Base-by-base conservation (phyloP, 2,113 vertebrate genomes). In the Ramphastos sulfuratus region DNA sequence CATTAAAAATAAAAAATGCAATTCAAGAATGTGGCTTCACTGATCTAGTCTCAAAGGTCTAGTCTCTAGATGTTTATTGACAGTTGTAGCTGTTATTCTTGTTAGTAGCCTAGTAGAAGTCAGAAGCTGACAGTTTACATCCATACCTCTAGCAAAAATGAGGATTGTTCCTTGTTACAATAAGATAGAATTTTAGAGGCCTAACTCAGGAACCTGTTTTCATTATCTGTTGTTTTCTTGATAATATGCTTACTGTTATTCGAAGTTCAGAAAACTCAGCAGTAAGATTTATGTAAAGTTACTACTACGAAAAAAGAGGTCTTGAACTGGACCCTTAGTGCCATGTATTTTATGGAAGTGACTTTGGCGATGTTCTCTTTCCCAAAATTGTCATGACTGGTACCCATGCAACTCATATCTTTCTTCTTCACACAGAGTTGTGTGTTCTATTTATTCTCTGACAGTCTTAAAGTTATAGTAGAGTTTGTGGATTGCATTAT, bases 401-500 rank as follows among this genome's bases (percentile, higher is more conserved):
- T 44, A 17, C 3, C 5, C 0, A 0, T 3, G 3, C 37, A 42
- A 35, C 46, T 71, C 1, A 1, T 39, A 0, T 56, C 8, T 79
- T 59, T 5, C 8, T 79, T 63, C 6, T 44, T 72, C 11, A 55
- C 44, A 56, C 8, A 5, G 33, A 59, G 30, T 8, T 84, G 4
- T 67, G 9, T 52, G 25, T 39, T 75, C 19, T 85, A 5, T 52
- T 84, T 70, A 16, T 81, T 77, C 39, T 61, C 1, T 4, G 50
- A 23, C 15, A 42, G 2, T 31, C 9, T 52, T 59, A 20, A 69
- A 73, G 15, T 79, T 86, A 27, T 4, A 12, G 24, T 58, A 9
- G 59, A 67, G 23, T 55, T 65, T 60, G 9, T 85, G 44, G 24
- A 10, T 64, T 85, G n/a, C n/a, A 3, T 61, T 42, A 15, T 75